Evolutionary conservation across 2,113 vertebrate species (phyloP).

Genomic region (Peromyscus polionotus): DNA sequence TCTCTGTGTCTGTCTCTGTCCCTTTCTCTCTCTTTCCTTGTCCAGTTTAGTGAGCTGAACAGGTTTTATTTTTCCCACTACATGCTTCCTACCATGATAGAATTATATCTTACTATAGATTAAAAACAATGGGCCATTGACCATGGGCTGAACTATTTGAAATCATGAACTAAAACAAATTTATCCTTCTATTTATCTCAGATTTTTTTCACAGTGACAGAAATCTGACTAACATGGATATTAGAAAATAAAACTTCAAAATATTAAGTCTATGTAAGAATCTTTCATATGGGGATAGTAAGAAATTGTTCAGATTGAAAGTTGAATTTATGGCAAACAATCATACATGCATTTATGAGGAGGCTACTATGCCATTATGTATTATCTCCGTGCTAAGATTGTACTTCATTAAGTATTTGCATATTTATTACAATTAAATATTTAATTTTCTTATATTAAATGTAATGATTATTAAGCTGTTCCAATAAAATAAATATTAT

Average conservation of each 20-base stretch:
- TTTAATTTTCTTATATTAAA: neutral
- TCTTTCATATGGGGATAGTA: neutral
- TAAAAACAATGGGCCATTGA: neutral
- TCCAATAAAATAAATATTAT: constrained; percentile 7
- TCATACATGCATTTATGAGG: neutral
- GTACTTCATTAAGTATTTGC: neutral
- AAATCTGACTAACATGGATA: neutral
- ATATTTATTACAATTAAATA: neutral
- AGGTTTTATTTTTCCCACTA: neutral
- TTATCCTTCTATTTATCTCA: neutral
- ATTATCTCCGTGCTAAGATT: neutral
- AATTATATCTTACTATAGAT: neutral
- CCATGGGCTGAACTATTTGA: neutral
- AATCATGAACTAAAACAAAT: neutral
- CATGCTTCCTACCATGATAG: too few species aligned
- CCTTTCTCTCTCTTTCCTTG: too few species aligned
- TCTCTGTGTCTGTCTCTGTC: fast-evolving
- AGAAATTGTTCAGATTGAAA: neutral
- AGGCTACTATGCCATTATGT: neutral
- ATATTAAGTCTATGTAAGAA: neutral
- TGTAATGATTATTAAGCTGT: neutral
- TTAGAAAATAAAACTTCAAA: constrained; percentile 15
- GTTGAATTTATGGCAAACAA: neutral
- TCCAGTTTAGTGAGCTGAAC: too few species aligned
- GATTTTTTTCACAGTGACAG: neutral